A percentile compares a stretch with the other conserved stretches of the same genome.
Conservation (phyloP, 1,140 invertebrate genomes). For the Drosophila paulistorum region DNA sequence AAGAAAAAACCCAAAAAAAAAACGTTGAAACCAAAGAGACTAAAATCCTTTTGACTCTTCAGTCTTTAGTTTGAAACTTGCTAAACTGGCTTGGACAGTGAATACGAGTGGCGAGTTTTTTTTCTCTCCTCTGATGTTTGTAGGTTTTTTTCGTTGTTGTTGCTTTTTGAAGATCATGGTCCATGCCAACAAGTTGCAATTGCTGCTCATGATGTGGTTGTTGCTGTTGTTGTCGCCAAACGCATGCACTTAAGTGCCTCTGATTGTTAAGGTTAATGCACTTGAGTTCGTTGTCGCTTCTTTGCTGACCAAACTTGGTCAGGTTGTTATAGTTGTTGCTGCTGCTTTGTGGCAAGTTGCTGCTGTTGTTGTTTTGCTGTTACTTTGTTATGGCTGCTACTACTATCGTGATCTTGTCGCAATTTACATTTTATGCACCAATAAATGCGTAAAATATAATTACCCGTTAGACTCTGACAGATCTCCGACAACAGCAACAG, state of each 20-base stretch:
- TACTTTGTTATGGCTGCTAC: conserved; percentile 4
- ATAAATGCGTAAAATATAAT: conserved; percentile 69
- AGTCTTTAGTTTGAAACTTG: conserved; percentile 18
- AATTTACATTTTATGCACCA: conserved; percentile 68
- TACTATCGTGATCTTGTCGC: conserved; percentile 57
- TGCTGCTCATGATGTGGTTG: conserved; percentile 33
- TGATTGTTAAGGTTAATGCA: conserved; percentile 79
- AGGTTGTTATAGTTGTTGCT: conserved; percentile 14
- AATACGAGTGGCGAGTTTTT: conserved; percentile 8
- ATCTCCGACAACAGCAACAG: conserved; percentile 13
- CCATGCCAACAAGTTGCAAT: conserved; percentile 41
- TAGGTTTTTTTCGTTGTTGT: conserved; percentile 32
- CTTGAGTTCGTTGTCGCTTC: conserved; percentile 78
- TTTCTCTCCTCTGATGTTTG: conserved; percentile 31
- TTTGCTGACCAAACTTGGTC: conserved; percentile 72
- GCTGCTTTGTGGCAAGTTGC: conserved; percentile 2
- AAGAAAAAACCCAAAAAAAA: neutral
- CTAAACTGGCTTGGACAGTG: conserved; percentile 20
- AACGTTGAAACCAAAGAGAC: conserved; percentile 1
- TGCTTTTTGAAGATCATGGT: conserved; percentile 67
- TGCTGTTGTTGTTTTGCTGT: neutral
- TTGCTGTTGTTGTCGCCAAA: conserved; percentile 50
- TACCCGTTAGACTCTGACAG: conserved; percentile 46
- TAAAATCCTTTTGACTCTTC: conserved; percentile 10
- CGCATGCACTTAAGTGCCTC: conserved; percentile 66